phyloP scores from a whole-genome alignment of 2,888 invertebrate species.

The Brachynemurus nebulosus region DNA sequence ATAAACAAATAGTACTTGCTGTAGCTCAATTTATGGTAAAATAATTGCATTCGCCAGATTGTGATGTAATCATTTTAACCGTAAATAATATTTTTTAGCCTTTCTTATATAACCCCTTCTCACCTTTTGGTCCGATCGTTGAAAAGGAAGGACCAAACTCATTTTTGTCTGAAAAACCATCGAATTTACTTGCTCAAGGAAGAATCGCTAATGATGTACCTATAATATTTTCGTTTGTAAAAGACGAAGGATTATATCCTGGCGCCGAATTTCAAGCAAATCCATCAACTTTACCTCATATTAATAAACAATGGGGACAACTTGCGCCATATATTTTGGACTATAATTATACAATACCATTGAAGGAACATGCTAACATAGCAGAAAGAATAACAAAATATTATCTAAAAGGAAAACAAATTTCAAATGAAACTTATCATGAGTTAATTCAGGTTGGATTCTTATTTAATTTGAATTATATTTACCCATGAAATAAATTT shows the following conservation, averaged over 20 bases:
- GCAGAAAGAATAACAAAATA: conserved; percentile 25
- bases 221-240: conserved; percentile 51
- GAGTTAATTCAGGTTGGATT: conserved; percentile 21
- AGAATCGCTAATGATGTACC: conserved; percentile 49
- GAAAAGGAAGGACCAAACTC: conserved; percentile 38
- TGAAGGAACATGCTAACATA: conserved; percentile 19
- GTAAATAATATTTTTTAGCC: no score
- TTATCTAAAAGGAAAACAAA: conserved; percentile 25
- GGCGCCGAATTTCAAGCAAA: conserved; percentile 10
- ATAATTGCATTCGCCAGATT: no score
- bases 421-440: conserved; percentile 23
- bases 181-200: conserved; percentile 42
- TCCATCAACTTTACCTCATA: conserved; percentile 8
- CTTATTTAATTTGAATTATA: neutral
- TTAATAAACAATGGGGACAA: conserved; percentile 27
- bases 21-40: conserved; percentile 37
- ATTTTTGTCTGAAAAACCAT: conserved; percentile 52
- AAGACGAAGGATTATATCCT: conserved; percentile 48
- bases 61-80: no score
- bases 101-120: conserved; percentile 50
- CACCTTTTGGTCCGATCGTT: conserved; percentile 57
- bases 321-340: conserved; percentile 29
- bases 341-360: conserved; percentile 27
- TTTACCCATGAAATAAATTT: no score
- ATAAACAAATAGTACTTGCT: conserved; percentile 38